A percentile compares a stretch with the other conserved stretches of the same genome.
These are phyloP conservation scores for Stictonetta naevosa DNA, from an alignment of 2,113 vertebrate genomes.

Conservation along the genomic window DNA sequence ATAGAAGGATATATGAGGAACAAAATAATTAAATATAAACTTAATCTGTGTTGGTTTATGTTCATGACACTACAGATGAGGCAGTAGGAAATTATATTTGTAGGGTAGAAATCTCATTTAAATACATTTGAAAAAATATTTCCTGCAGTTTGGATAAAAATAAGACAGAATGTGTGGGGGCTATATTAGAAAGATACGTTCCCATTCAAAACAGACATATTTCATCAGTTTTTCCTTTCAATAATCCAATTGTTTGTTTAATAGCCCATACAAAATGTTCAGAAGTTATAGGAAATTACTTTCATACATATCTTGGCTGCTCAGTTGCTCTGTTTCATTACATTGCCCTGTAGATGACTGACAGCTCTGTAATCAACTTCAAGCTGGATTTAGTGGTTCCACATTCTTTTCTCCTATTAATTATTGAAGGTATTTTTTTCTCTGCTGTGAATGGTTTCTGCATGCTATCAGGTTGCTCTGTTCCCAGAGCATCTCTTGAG, in stretches of 20 bases:
- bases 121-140: slow-evolving; percentile 60
- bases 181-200: slow-evolving; percentile 5
- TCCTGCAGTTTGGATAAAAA: slow-evolving; percentile 58
- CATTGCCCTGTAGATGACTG: slow-evolving; percentile 43
- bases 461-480: accelerated
- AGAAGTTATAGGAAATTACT: slow-evolving; percentile 65
- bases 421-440: slow-evolving; percentile 45
- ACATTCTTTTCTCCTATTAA: slow-evolving; percentile 43
- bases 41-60: slow-evolving; percentile 8
- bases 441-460: neutral
- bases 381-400: slow-evolving; percentile 45
- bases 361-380: slow-evolving; percentile 61
- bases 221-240: slow-evolving; percentile 55
- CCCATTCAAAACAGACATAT: slow-evolving; percentile 50
- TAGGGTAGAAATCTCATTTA: slow-evolving; percentile 23
- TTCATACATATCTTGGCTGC: slow-evolving; percentile 38
- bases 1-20: neutral
- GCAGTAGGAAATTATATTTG: neutral
- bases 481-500: neutral
- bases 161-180: neutral
- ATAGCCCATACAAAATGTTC: slow-evolving; percentile 27
- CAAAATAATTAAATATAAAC: slow-evolving; percentile 39
- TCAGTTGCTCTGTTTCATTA: slow-evolving; percentile 51
- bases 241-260: slow-evolving; percentile 63
- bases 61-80: neutral